Percentiles rank a stretch among this genome's conserved stretches.
These are phyloP conservation scores for Globodera rostochiensis DNA, from an alignment of 1,140 invertebrate genomes.

Conservation along the genomic window DNA sequence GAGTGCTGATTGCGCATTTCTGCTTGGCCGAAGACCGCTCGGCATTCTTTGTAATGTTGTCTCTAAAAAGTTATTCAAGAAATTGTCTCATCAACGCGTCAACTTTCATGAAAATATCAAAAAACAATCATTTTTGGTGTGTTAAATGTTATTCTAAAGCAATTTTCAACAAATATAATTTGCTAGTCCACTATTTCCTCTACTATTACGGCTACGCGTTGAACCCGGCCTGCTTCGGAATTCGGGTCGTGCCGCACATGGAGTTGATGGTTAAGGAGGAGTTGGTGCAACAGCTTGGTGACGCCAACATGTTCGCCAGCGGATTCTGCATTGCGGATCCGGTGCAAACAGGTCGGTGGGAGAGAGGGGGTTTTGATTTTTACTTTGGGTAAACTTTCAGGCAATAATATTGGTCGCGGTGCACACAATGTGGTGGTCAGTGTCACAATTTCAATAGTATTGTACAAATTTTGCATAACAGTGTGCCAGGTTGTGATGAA, in stretches of 20 bases:
- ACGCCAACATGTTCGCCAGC: constrained; percentile 14
- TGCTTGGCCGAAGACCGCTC: constrained; percentile 14
- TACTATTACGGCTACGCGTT: constrained; percentile 31
- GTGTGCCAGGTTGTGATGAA: no score
- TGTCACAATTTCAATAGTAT: neutral
- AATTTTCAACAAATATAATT: neutral
- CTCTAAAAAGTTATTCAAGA: neutral
- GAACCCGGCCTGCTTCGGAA: constrained; percentile 28
- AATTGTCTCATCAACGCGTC: no score
- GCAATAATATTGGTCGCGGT: constrained; percentile 47
- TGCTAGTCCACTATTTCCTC: constrained; percentile 31
- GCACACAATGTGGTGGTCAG: constrained; percentile 38
- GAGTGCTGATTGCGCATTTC: constrained; percentile 1
- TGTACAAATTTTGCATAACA: no score
- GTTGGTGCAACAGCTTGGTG: constrained; percentile 16
- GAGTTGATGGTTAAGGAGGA: constrained; percentile 9
- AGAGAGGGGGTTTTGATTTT: neutral
- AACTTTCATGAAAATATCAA: no score
- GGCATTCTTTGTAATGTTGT: constrained; percentile 15
- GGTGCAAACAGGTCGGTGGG: constrained; percentile 14
- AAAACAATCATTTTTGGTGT: no score
- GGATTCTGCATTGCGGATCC: constrained; percentile 27
- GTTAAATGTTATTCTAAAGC: no score
- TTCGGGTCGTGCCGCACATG: constrained; percentile 2
- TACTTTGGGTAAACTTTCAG: constrained; percentile 31